phyloP scores from a whole-genome alignment of 2,888 invertebrate genomes.

The Aphodius sticticus region DNA sequence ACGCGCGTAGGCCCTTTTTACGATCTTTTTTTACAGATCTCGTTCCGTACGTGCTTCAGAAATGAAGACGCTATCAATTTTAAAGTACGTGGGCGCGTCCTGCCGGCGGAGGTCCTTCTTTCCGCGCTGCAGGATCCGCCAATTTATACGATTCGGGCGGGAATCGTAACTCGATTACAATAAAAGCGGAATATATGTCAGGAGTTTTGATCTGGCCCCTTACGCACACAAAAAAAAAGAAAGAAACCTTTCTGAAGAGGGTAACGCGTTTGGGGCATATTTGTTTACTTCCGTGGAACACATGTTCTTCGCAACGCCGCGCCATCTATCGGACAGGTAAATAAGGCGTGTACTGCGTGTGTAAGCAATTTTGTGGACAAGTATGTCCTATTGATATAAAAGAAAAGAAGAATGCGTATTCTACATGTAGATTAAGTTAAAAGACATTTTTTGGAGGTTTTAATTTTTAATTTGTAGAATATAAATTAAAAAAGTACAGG shows the following conservation, averaged over 20 bases:
- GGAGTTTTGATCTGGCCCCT: neutral
- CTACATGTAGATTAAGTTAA: too few species aligned
- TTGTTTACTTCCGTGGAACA: too few species aligned
- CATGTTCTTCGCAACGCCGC: too few species aligned
- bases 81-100: constrained; percentile 13
- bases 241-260: neutral
- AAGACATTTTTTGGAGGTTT: too few species aligned
- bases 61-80: constrained; percentile 26
- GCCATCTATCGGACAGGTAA: too few species aligned
- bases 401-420: too few species aligned
- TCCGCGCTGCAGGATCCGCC: neutral
- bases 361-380: too few species aligned
- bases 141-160: constrained; percentile 19
- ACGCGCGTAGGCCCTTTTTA: constrained; percentile 14
- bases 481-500: too few species aligned
- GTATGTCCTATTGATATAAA: too few species aligned
- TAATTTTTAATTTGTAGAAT: too few species aligned
- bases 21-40: constrained; percentile 24
- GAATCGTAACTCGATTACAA: constrained; percentile 26
- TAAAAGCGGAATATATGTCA: constrained; percentile 18
- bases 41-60: constrained; percentile 22
- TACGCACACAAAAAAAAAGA: neutral
- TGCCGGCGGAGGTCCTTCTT: constrained; percentile 8
- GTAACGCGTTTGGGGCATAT: too few species aligned
- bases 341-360: too few species aligned